These are phyloP conservation scores for Tragelaphus scriptus DNA, from an alignment of 2,113 vertebrate genomes.

Conservation along the genomic window DNA sequence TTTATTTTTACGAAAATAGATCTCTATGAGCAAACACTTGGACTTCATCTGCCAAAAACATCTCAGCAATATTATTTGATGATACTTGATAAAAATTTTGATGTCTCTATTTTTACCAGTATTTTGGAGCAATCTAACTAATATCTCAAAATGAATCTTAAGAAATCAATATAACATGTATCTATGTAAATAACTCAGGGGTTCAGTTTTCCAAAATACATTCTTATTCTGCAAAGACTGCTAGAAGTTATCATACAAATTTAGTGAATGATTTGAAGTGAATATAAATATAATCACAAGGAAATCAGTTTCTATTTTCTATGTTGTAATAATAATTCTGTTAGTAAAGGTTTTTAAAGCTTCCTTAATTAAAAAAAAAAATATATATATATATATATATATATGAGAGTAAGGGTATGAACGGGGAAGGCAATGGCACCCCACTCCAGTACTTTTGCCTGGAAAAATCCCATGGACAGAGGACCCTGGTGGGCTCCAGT, in stretches of 20 bases:
- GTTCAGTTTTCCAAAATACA: not conserved
- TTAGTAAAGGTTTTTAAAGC: not conserved
- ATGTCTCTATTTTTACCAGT: constrained; percentile 47
- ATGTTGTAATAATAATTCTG: not conserved
- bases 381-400: too few species aligned
- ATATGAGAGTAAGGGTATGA: not conserved
- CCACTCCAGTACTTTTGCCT: too few species aligned
- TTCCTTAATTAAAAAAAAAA: not conserved
- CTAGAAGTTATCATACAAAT: not conserved
- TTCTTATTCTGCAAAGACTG: not conserved
- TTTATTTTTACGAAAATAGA: constrained; percentile 82
- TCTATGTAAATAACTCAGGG: not conserved
- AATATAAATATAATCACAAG: constrained; percentile 4
- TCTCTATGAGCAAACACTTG: constrained; percentile 75
- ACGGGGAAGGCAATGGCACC: too few species aligned
- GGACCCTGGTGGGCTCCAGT: too few species aligned
- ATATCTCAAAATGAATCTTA: constrained; percentile 76
- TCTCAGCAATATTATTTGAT: constrained; percentile 67
- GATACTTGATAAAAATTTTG: constrained; percentile 60
- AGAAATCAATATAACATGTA: constrained; percentile 33
- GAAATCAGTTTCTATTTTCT: not conserved
- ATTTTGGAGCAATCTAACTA: constrained; percentile 69
- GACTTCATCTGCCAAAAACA: constrained; percentile 73
- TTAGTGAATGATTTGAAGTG: not conserved
- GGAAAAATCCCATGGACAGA: too few species aligned